A percentile compares a stretch with the other conserved stretches of the same genome.
These are phyloP conservation scores for Dendrocopos noguchii DNA, from an alignment of 2,113 vertebrate species.

Conservation along the genomic window DNA sequence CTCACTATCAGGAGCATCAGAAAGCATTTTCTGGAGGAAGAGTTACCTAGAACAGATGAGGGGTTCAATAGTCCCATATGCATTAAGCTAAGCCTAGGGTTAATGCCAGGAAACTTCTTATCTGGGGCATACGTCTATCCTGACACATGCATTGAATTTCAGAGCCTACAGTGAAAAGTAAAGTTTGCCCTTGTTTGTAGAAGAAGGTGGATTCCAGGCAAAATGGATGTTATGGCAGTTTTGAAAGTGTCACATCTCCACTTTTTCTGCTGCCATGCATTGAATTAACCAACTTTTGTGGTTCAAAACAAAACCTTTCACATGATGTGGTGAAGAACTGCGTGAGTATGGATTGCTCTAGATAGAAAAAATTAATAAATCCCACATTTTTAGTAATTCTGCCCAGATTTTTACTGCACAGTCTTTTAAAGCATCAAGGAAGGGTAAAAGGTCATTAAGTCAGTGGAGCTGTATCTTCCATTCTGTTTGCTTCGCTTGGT, in stretches of 20 bases:
- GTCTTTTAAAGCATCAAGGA: not conserved
- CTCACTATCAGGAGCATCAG: not conserved
- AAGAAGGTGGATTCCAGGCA: not conserved
- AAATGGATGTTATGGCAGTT: not conserved
- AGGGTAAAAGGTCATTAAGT: not conserved
- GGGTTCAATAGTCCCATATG: not conserved
- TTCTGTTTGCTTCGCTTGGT: not conserved
- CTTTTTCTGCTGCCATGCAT: not conserved
- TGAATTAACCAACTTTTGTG: not conserved
- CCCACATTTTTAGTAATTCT: not conserved
- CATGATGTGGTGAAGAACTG: not conserved
- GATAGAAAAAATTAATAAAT: not conserved
- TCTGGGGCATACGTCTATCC: not conserved
- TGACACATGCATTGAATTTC: not conserved
- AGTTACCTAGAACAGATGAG: not conserved
- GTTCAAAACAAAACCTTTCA: not conserved
- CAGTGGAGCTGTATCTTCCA: not conserved
- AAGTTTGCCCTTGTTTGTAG: not conserved
- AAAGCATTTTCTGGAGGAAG: not conserved
- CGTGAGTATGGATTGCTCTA: not conserved
- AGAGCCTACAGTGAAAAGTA: not conserved
- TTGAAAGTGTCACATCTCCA: not conserved
- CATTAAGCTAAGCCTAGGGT: not conserved
- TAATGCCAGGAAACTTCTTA: not conserved
- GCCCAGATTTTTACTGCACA: not conserved